phyloP scores from a whole-genome alignment of 2,797 vertebrate genomes.

The Poecilia picta region DNA sequence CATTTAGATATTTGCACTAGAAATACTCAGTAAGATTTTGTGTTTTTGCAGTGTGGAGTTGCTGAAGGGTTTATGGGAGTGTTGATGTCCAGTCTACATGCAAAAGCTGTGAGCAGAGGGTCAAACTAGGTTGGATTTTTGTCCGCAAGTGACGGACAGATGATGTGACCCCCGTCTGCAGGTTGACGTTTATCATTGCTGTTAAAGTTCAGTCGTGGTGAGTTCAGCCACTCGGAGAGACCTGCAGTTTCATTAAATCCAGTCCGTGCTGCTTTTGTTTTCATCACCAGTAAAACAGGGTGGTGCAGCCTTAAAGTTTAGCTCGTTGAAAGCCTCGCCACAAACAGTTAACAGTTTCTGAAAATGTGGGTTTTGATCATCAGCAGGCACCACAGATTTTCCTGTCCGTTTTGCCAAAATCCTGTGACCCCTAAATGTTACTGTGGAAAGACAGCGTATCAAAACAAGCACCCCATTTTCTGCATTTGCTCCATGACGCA shows the following conservation, averaged over 20 bases:
- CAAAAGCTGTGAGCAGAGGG: neutral
- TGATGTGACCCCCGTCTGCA: neutral
- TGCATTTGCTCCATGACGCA: slow-evolving; percentile 63
- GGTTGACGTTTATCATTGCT: neutral
- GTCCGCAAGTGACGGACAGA: neutral
- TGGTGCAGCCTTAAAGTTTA: slow-evolving; percentile 11
- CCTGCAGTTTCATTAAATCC: slow-evolving; percentile 6
- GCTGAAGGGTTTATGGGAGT: neutral
- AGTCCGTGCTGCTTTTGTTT: slow-evolving; percentile 10
- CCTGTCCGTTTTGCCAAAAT: slow-evolving; percentile 60
- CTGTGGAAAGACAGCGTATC: slow-evolving; percentile 62
- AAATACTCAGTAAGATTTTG: too few species aligned
- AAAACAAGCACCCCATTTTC: slow-evolving; percentile 64
- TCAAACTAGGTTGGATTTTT: neutral
- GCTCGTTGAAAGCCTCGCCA: slow-evolving; percentile 36
- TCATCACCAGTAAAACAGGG: slow-evolving; percentile 21
- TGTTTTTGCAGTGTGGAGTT: neutral
- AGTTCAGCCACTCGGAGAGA: neutral
- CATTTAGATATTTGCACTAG: too few species aligned
- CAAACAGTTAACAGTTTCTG: slow-evolving; percentile 58
- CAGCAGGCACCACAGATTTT: slow-evolving; percentile 69
- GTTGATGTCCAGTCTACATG: neutral
- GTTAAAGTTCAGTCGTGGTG: neutral
- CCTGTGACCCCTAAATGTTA: slow-evolving; percentile 67
- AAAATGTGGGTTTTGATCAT: slow-evolving; percentile 68